phyloP scores from a whole-genome alignment of 1,140 invertebrate genomes.

The Drosophila gunungcola region DNA sequence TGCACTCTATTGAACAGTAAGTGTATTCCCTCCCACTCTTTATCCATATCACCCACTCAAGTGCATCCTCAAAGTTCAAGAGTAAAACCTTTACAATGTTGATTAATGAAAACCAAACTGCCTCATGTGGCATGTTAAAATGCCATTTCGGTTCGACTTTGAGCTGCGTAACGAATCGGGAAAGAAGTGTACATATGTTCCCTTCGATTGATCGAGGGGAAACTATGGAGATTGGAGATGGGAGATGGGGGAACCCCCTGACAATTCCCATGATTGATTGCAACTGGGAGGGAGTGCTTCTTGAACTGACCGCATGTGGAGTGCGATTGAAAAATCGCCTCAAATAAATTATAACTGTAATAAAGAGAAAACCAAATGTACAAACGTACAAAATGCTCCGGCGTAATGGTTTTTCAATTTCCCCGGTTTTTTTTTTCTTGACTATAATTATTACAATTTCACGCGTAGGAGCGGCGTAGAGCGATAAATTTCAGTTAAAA shows the following conservation, averaged over 20 bases:
- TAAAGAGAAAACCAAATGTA: slow-evolving; percentile 47
- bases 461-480: slow-evolving; percentile 40
- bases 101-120: slow-evolving; percentile 70
- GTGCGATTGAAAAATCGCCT: slow-evolving; percentile 75
- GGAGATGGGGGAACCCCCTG: slow-evolving; percentile 25
- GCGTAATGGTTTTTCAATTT: slow-evolving; percentile 76
- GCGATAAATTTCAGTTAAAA: slow-evolving; percentile 50
- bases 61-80: slow-evolving; percentile 31
- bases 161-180: slow-evolving; percentile 73
- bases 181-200: slow-evolving; percentile 37
- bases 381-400: slow-evolving; percentile 20
- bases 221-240: background rate
- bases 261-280: slow-evolving; percentile 70
- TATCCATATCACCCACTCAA: slow-evolving; percentile 35
- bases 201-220: slow-evolving; percentile 50
- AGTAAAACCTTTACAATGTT: slow-evolving; percentile 71
- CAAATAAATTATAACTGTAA: slow-evolving; percentile 83
- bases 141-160: slow-evolving; percentile 58
- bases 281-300: slow-evolving; percentile 46
- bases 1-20: slow-evolving; percentile 32
- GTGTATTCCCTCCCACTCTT: slow-evolving; percentile 4
- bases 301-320: slow-evolving; percentile 61
- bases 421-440: slow-evolving; percentile 14
- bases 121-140: slow-evolving; percentile 58
- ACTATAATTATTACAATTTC: slow-evolving; percentile 59